Base-by-base conservation (phyloP, 1,140 invertebrate genomes). In the Drosophila nigrodunni region DNA sequence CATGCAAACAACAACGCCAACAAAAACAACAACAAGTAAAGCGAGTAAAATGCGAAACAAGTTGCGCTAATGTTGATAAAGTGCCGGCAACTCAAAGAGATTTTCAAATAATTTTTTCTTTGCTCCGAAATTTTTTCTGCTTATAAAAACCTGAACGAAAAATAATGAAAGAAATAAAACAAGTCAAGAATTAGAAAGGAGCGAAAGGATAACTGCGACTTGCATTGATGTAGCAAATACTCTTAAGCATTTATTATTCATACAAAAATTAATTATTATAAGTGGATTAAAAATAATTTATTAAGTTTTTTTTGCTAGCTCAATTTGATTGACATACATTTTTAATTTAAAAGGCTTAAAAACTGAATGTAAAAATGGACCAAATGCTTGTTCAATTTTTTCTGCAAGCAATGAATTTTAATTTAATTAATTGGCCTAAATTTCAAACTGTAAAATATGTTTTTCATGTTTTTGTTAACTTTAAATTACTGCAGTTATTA, bases 11-110 rank as follows among this genome's bases (percentile, higher is more conserved):
- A 55, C 49, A 73, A 64, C 66, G 74, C 46, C 66, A 76, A 30
- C 44, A 60, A 57, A 18, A 15, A 15, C 15, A 66, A 61, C 49
- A 52, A 11, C 57, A 34, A 71, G 39, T 30, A 50, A 30, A 4
- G n/a, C 44, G 30, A 70, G 39, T 61, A 85, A 71, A 65, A 74
- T 60, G 55, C 49, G 55, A 70, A 85, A 85, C 59, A 81, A 87
- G 73, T 87, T 67, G 69, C 62, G 66, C 67, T 80, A 83, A 82
- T 86, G 72, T 79, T 86, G 72, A 86, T 71, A 72, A 79, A 86
- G 76, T 86, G 68, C 58, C 72, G 35, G 46, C 68, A 78, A 86
- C 72, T 86, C 66, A 71, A 81, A 86, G 67, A 81, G 75, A 86
- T 80, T 80, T 83, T 75, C 71, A 55, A 80, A 78, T 80, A 78